phyloP scores from a whole-genome alignment of 1,140 invertebrate genomes.

The Sinella curviseta region DNA sequence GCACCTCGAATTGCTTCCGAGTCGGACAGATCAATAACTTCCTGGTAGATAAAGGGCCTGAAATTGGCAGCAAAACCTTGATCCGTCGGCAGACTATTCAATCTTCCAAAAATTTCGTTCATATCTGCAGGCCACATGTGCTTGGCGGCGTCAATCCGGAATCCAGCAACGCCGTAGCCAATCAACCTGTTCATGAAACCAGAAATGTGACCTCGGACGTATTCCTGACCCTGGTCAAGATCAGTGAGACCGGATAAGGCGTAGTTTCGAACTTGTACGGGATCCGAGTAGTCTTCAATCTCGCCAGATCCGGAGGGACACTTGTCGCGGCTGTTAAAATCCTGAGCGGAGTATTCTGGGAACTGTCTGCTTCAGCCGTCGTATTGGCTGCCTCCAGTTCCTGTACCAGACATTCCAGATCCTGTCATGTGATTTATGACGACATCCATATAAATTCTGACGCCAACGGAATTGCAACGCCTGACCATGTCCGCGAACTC shows the following conservation, averaged over 20 bases:
- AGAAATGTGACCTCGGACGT: slow-evolving; percentile 69
- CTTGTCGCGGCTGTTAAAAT: slow-evolving; percentile 24
- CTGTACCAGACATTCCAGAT: slow-evolving; percentile 53
- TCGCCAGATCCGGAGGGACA: slow-evolving; percentile 60
- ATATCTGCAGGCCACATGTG: slow-evolving; percentile 62
- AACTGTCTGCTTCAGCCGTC: slow-evolving; percentile 54
- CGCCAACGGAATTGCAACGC: slow-evolving; percentile 71
- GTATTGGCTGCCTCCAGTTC: slow-evolving; percentile 61
- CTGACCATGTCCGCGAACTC: slow-evolving; percentile 71
- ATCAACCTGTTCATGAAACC: slow-evolving; percentile 72
- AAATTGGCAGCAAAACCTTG: slow-evolving; percentile 51
- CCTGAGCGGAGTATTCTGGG: slow-evolving; percentile 53
- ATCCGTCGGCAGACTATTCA: slow-evolving; percentile 53
- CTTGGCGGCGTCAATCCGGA: slow-evolving; percentile 63
- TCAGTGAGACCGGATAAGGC: slow-evolving; percentile 59
- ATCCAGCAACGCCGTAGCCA: slow-evolving; percentile 77
- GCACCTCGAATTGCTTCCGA: slow-evolving; percentile 28
- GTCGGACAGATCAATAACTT: slow-evolving; percentile 60
- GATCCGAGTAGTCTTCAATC: slow-evolving; percentile 62
- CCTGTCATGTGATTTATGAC: slow-evolving; percentile 88
- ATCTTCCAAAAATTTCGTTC: slow-evolving; percentile 51
- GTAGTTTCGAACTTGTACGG: slow-evolving; percentile 49
- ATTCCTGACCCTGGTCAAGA: slow-evolving; percentile 59
- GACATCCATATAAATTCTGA: slow-evolving; percentile 65
- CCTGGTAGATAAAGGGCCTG: slow-evolving; percentile 58